These are phyloP conservation scores for Synaphobranchus kaupii DNA, from an alignment of 2,797 vertebrate genomes.

Conservation along the genomic window DNA sequence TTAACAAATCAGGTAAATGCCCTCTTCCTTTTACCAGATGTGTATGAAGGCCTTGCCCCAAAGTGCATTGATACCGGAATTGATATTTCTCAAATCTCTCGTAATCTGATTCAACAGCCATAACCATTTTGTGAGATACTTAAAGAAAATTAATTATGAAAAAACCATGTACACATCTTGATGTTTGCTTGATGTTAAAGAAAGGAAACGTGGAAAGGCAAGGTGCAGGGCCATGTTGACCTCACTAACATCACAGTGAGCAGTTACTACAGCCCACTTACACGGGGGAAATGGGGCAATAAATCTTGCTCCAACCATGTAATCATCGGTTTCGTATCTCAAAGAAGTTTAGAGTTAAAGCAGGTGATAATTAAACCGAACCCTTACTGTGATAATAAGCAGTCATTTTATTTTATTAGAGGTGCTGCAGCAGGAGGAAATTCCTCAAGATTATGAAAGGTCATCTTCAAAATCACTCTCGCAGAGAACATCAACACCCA, in stretches of 20 bases:
- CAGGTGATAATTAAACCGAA: slow-evolving; percentile 56
- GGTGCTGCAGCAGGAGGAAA: slow-evolving; percentile 32
- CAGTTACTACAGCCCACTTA: slow-evolving; percentile 28
- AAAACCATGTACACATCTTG: background rate
- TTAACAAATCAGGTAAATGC: background rate
- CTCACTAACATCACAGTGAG: slow-evolving; percentile 29
- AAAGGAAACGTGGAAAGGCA: background rate
- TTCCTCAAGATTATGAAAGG: slow-evolving; percentile 34
- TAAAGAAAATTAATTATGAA: background rate
- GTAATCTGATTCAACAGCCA: background rate
- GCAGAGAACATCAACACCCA: background rate
- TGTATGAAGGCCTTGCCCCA: background rate
- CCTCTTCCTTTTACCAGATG: background rate
- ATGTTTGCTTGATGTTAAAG: slow-evolving; percentile 26
- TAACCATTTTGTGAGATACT: slow-evolving; percentile 9
- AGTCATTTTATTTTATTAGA: slow-evolving; percentile 43
- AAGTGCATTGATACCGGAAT: background rate
- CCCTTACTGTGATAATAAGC: slow-evolving; percentile 41
- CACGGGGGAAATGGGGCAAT: slow-evolving; percentile 41
- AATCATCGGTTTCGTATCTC: slow-evolving; percentile 52
- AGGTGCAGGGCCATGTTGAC: slow-evolving; percentile 31
- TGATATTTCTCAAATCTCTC: background rate
- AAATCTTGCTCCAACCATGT: slow-evolving; percentile 52
- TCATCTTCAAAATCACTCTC: slow-evolving; percentile 1
- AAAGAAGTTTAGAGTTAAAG: slow-evolving; percentile 48